Conservation (phyloP, 2,113 vertebrate genomes). For the Syngnathus floridae region DNA sequence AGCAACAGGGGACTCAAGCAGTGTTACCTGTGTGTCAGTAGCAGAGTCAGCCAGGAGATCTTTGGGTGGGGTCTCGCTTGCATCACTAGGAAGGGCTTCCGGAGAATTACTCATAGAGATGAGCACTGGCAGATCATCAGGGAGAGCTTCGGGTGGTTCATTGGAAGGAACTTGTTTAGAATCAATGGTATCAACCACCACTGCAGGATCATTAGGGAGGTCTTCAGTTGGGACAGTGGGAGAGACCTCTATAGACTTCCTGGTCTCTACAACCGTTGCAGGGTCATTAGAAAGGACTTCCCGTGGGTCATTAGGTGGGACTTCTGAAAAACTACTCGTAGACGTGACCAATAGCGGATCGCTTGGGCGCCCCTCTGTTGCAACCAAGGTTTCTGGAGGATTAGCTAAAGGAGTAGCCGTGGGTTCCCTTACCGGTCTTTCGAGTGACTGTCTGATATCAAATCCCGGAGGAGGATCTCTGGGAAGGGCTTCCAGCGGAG, state of each 20-base stretch:
- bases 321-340: constrained; percentile 2
- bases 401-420: constrained; percentile 2
- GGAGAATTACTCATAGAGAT: constrained; percentile 26
- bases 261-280: not conserved
- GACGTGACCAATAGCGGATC: not conserved
- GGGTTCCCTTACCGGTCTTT: constrained; percentile 25
- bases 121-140: constrained; percentile 27
- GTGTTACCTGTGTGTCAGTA: constrained; percentile 27
- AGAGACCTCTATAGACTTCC: constrained; percentile 6
- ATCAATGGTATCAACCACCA: constrained; percentile 3
- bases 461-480: constrained; percentile 31
- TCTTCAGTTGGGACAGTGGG: constrained; percentile 1
- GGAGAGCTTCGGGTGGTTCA: constrained; percentile 31
- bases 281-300: constrained; percentile 6
- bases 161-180: constrained; percentile 5
- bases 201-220: constrained; percentile 1
- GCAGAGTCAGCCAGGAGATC: constrained; percentile 40
- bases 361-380: not conserved
- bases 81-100: constrained; percentile 32
- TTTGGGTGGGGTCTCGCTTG: constrained; percentile 29
- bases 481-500: constrained; percentile 35
- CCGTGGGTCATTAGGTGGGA: not conserved
- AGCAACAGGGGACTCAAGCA: constrained; percentile 22
- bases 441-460: constrained; percentile 21
- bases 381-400: not conserved